These are phyloP conservation scores for Cryptocephalus moraei DNA, from an alignment of 2,888 invertebrate genomes.

Conservation along the genomic window DNA sequence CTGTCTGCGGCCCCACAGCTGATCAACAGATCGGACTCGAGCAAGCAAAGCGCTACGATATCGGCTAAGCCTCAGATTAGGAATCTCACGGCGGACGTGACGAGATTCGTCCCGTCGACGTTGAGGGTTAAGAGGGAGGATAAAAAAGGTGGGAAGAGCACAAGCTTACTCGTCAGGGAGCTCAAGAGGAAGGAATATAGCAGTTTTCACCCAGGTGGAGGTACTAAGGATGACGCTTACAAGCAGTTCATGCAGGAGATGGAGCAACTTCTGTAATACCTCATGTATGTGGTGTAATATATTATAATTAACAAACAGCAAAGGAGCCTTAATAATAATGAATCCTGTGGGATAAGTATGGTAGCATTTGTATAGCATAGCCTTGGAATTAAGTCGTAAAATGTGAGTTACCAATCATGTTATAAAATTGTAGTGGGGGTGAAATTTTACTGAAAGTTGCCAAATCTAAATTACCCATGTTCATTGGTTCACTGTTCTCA, in stretches of 20 bases:
- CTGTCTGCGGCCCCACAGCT: slow-evolving; percentile 75
- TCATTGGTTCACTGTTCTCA: too few species aligned
- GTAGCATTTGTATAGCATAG: too few species aligned
- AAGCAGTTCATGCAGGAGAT: slow-evolving; percentile 98
- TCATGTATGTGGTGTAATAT: neutral
- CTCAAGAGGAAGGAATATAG: slow-evolving; percentile 42
- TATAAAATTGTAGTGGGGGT: too few species aligned
- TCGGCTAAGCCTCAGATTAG: slow-evolving; percentile 95
- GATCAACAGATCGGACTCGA: slow-evolving; percentile 45
- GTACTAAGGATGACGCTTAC: slow-evolving; percentile 94
- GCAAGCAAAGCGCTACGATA: slow-evolving; percentile 61
- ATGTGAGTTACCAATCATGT: too few species aligned
- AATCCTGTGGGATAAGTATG: too few species aligned
- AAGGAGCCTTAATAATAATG: neutral
- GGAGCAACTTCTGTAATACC: slow-evolving; percentile 72
- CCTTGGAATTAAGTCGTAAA: too few species aligned
- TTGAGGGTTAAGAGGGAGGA: slow-evolving; percentile 84
- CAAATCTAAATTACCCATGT: too few species aligned
- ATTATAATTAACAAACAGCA: neutral
- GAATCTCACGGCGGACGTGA: slow-evolving; percentile 88
- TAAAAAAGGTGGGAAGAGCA: slow-evolving; percentile 49
- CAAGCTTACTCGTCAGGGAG: slow-evolving; percentile 43
- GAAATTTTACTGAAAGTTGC: too few species aligned
- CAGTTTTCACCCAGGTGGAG: slow-evolving; percentile 27
- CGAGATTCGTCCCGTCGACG: slow-evolving; percentile 88